These are phyloP conservation scores for Mirza zaza DNA, from an alignment of 2,113 vertebrate species.

Conservation along the genomic window DNA sequence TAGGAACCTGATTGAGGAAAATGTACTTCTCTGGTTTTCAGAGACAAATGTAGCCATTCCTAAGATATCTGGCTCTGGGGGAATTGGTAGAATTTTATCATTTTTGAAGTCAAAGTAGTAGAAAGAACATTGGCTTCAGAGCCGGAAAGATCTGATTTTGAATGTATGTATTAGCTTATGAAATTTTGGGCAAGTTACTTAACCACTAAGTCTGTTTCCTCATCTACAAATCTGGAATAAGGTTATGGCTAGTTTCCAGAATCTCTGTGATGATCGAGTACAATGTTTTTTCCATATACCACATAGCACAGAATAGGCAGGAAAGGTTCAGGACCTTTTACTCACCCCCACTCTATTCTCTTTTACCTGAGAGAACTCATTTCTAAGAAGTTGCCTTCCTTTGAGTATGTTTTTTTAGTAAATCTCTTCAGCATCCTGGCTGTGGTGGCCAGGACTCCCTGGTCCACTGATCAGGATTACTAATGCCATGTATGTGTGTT, in stretches of 20 bases:
- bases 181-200: conserved; percentile 19
- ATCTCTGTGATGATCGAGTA: conserved; percentile 34
- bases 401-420: conserved; percentile 42
- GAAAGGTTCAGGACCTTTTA: not conserved
- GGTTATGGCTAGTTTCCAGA: not conserved
- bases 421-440: conserved; percentile 19
- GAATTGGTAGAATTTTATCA: conserved; percentile 14
- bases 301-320: not conserved
- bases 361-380: conserved; percentile 39
- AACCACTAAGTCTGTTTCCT: conserved; percentile 17
- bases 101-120: conserved; percentile 32
- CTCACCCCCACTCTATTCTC: not conserved
- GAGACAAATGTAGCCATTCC: not conserved
- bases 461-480: conserved; percentile 22
- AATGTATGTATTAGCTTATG: conserved; percentile 29
- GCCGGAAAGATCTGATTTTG: conserved; percentile 13
- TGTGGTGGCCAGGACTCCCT: not conserved
- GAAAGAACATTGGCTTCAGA: not conserved
- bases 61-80: not conserved
- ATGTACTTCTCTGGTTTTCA: conserved; percentile 1
- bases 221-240: not conserved
- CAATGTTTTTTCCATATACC: not conserved
- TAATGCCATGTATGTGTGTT: conserved; percentile 67
- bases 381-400: conserved; percentile 43
- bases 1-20: not conserved